phyloP scores from a whole-genome alignment of 2,888 invertebrate genomes.

The Cordilura impudica region DNA sequence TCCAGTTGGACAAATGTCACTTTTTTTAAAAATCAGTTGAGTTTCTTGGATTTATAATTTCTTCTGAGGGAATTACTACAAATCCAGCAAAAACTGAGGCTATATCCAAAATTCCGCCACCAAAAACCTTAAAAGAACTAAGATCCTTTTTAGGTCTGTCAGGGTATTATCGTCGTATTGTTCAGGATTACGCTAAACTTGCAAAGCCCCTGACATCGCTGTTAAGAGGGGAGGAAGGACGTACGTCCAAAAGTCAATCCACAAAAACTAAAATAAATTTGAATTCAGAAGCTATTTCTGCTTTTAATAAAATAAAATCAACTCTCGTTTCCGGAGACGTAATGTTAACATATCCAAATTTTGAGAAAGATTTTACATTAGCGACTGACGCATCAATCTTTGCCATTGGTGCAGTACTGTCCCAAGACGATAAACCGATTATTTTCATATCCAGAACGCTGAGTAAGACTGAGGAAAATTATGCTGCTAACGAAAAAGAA shows the following conservation, averaged over 20 bases:
- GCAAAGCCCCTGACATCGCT: too few species aligned
- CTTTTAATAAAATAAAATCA: not conserved
- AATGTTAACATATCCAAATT: not conserved
- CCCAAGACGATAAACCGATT: slow-evolving; percentile 7
- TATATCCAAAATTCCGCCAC: not conserved
- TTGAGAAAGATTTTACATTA: slow-evolving; percentile 1
- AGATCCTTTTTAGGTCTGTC: slow-evolving; percentile 50
- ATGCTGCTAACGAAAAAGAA: slow-evolving; percentile 34
- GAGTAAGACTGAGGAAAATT: slow-evolving; percentile 16
- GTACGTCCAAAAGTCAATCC: not conserved
- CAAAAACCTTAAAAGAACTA: slow-evolving; percentile 45
- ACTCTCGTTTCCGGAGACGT: not conserved
- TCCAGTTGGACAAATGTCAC: too few species aligned
- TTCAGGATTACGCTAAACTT: slow-evolving; percentile 22
- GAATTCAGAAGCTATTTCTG: not conserved
- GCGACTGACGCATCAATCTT: not conserved
- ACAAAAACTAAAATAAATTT: too few species aligned
- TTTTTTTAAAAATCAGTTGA: too few species aligned
- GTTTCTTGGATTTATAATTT: too few species aligned
- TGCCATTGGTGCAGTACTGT: not conserved
- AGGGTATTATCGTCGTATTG: slow-evolving; percentile 28
- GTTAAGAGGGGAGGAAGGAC: too few species aligned
- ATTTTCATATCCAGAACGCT: slow-evolving; percentile 8
- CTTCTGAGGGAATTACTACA: too few species aligned
- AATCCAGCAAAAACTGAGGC: too few species aligned